Evolutionary conservation across 2,797 vertebrate species (phyloP).

Genomic region (Onychomys torridus): DNA sequence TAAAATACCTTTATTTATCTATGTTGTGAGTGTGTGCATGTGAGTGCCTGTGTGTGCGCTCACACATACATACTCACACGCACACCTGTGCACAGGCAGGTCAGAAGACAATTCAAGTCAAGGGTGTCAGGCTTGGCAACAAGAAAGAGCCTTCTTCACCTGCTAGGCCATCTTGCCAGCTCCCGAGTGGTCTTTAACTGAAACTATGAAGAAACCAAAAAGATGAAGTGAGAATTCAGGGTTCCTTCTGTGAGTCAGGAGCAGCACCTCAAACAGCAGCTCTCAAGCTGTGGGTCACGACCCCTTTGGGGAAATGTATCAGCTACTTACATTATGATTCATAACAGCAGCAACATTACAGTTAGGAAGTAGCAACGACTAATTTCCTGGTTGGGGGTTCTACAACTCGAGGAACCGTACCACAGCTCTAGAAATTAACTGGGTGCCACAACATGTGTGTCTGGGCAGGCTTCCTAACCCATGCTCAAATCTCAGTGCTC

Average conservation of each 20-base stretch:
- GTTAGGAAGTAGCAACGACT: neutral
- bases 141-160: neutral
- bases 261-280: neutral
- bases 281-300: neutral
- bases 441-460: neutral
- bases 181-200: neutral
- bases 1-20: neutral
- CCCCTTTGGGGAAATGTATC: neutral
- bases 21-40: neutral
- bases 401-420: neutral
- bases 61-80: too few species aligned
- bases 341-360: neutral
- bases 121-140: neutral
- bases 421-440: neutral
- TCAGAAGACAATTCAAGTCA: neutral
- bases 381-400: neutral
- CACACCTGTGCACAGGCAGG: neutral
- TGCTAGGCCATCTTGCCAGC: neutral
- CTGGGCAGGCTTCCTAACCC: neutral
- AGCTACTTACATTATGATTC: neutral
- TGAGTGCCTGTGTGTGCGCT: neutral
- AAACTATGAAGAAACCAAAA: neutral
- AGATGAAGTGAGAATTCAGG: neutral
- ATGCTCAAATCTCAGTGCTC: neutral
- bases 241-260: neutral